Base-by-base conservation (phyloP, 2,113 vertebrate genomes). In the Callipepla californica region DNA sequence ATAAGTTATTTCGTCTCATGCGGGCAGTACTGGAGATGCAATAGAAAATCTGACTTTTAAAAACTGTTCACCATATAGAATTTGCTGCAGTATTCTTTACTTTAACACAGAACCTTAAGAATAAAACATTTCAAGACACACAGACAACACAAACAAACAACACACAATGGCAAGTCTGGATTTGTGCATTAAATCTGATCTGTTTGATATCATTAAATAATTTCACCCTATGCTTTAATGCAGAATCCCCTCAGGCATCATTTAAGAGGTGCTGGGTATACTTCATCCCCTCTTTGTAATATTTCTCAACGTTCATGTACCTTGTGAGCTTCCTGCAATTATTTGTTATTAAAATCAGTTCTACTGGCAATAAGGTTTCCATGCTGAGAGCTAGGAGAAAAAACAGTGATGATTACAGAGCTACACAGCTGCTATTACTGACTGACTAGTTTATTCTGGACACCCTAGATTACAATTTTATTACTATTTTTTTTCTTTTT, bases 391-490 rank as follows among this genome's bases (percentile, higher is more conserved):
- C 78, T 79, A 84, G 94, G 74, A 97, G 91, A 82, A 72, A 95
- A 97, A 96, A 94, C 88, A 97, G 80, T 93, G 95, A 80, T 84
- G 69, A 96, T 86, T 96, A 94, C 95, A 97, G 90, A 94, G 87
- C 94, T 50, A 78, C 96, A 93, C 74, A 95, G 92, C 92, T 91
- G 91, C 90, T 96, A 47, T 95, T 97, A 88, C 89, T 95, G 96
- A 92, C 86, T 94, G 77, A 94, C 80, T 91, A 86, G 94, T 98
- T 97, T 97, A 84, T 86, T 97, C 96, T 97, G 96, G 97, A 96
- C 62, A 93, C 74, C 25, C 42, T 80, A 66, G 55, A 30, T 74
- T 82, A 59, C 61, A 3, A 93, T 58, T 94, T 94, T 95, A 70
- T 73, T 76, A 2, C 53, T 50, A 85, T 92, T 91, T 44, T 90